phyloP scores from a whole-genome alignment of 2,888 invertebrate species.

The Meta bourneti region DNA sequence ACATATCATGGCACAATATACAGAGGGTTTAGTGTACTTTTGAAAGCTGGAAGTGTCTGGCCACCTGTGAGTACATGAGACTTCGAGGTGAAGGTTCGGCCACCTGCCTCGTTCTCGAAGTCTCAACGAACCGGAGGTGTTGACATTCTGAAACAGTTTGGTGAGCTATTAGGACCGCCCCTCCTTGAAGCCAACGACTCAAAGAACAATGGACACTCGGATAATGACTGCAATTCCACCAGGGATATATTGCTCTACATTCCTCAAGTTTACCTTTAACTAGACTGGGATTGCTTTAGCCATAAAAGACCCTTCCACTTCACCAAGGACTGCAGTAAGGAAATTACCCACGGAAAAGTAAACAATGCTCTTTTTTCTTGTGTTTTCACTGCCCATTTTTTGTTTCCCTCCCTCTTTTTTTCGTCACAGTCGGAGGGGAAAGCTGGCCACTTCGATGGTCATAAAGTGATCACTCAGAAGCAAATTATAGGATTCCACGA shows the following conservation, averaged over 20 bases:
- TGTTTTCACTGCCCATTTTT: background rate
- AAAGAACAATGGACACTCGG: background rate
- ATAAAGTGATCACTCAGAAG: background rate
- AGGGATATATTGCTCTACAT: background rate
- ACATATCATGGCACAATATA: no score
- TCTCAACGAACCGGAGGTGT: background rate
- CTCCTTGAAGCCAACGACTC: slow-evolving; percentile 9
- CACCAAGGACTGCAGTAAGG: background rate
- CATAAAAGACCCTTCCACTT: background rate
- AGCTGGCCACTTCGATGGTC: background rate
- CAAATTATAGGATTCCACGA: background rate
- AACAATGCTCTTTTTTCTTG: background rate
- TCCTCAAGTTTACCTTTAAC: slow-evolving; percentile 1
- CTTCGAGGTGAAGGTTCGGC: background rate
- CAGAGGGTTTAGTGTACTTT: no score
- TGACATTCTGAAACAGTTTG: background rate
- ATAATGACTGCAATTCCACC: slow-evolving; percentile 36
- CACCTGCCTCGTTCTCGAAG: background rate
- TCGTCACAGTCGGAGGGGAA: background rate
- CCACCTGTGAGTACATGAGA: no score
- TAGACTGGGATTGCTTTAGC: background rate
- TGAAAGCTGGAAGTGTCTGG: no score
- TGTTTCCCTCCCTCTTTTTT: background rate
- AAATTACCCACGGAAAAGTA: background rate
- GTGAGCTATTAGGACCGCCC: background rate